Percentiles rank a stretch among this genome's conserved stretches.
phyloP scores from a whole-genome alignment of 2,888 invertebrate species.

The Abscondita cerata region DNA sequence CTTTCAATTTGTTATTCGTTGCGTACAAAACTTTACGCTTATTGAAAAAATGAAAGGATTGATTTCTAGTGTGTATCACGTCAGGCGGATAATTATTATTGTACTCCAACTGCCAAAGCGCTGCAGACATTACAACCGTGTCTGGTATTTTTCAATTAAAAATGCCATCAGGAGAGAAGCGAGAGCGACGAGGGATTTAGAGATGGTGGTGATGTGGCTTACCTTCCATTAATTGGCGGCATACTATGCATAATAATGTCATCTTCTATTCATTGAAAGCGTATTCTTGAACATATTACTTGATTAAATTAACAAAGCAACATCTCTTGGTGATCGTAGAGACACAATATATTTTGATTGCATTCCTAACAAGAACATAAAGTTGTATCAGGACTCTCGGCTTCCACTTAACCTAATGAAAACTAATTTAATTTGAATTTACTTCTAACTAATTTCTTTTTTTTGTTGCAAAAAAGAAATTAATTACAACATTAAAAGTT shows the following conservation, averaged over 20 bases:
- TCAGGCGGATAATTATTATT: too few species aligned
- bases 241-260: conserved; percentile 29
- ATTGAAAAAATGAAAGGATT: too few species aligned
- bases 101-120: too few species aligned
- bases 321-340: conserved; percentile 3
- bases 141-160: conserved; percentile 33
- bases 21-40: too few species aligned
- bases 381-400: neutral
- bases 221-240: conserved; percentile 22
- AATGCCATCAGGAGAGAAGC: conserved; percentile 21
- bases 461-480: too few species aligned
- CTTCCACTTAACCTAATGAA: neutral
- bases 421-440: conserved; percentile 1
- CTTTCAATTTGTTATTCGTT: neutral
- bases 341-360: conserved; percentile 2
- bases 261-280: conserved; percentile 26
- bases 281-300: conserved; percentile 4
- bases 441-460: too few species aligned
- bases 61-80: too few species aligned
- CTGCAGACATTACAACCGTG: neutral
- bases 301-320: conserved; percentile 5
- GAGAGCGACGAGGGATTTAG: conserved; percentile 9
- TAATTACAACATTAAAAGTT: too few species aligned
- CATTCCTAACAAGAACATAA: neutral
- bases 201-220: conserved; percentile 14